Conservation (phyloP, 2,797 vertebrate species). For the Gallinago solitaria region DNA sequence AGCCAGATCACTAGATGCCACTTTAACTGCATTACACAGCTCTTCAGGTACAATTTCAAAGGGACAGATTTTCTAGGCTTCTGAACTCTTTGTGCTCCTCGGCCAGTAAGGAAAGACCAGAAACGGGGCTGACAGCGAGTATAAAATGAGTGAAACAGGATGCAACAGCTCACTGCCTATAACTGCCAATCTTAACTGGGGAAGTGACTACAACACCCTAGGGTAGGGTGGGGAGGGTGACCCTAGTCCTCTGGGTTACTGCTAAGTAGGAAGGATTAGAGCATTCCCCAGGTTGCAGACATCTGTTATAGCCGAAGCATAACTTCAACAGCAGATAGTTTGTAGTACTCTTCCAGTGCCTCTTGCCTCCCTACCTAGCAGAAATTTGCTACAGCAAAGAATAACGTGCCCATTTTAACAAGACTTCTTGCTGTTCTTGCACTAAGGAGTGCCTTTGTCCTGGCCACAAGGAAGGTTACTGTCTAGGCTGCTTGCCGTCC, state of each 20-base stretch:
- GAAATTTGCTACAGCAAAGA: background rate
- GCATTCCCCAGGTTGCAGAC: background rate
- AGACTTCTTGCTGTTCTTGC: background rate
- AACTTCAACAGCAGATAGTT: background rate
- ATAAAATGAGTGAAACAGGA: background rate
- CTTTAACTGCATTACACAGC: background rate
- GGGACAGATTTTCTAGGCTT: background rate
- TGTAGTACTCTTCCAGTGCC: background rate
- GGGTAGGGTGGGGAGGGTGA: background rate
- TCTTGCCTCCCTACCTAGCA: background rate
- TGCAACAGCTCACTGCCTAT: background rate
- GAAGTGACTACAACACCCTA: background rate
- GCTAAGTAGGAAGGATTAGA: background rate
- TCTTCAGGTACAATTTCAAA: background rate
- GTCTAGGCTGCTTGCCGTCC: background rate
- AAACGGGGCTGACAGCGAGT: background rate
- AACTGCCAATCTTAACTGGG: background rate
- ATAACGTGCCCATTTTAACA: background rate
- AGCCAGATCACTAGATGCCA: background rate
- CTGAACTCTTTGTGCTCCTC: background rate
- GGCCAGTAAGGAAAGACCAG: background rate
- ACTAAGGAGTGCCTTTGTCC: background rate
- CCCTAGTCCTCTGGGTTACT: background rate
- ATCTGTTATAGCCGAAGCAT: background rate
- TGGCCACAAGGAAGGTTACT: background rate